These are phyloP conservation scores for Drosophila yakuba DNA, from an alignment of 1,140 invertebrate genomes.

Conservation along the genomic window DNA sequence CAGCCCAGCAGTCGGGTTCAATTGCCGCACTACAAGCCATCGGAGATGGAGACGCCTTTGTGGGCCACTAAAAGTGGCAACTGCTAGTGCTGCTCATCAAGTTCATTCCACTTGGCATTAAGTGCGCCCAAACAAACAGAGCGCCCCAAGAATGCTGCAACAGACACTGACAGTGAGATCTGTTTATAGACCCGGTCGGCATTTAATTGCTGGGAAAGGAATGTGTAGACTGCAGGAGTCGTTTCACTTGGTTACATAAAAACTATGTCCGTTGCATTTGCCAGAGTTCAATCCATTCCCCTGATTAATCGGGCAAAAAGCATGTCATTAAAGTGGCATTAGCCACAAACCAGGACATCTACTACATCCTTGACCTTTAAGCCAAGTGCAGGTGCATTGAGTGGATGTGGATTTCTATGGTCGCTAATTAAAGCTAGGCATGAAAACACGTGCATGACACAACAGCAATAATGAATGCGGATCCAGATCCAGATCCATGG, in stretches of 20 bases:
- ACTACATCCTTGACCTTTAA: conserved; percentile 49
- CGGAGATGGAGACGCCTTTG: conserved; percentile 43
- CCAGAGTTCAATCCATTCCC: conserved; percentile 10
- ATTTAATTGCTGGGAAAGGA: conserved; percentile 61
- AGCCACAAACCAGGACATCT: conserved; percentile 4
- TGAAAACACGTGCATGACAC: conserved; percentile 54
- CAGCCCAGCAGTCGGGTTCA: conserved; percentile 39
- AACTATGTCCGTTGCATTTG: background rate
- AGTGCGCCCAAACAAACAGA: conserved; percentile 63
- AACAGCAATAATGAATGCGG: conserved; percentile 24
- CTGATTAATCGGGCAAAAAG: conserved; percentile 29
- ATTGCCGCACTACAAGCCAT: conserved; percentile 55
- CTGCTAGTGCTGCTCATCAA: conserved; percentile 67
- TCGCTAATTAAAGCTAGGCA: conserved; percentile 56
- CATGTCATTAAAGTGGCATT: conserved; percentile 35
- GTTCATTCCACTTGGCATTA: conserved; percentile 83
- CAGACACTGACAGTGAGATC: conserved; percentile 77
- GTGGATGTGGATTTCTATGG: conserved; percentile 14
- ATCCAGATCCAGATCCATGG: conserved; percentile 9
- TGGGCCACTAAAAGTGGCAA: conserved; percentile 42
- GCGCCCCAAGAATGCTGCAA: conserved; percentile 67
- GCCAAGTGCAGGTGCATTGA: conserved; percentile 41
- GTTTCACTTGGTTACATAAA: conserved; percentile 47
- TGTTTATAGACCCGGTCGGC: conserved; percentile 74
- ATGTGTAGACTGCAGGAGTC: background rate